These are phyloP conservation scores for Callimorpha dominula DNA, from an alignment of 2,888 invertebrate species.

Conservation along the genomic window DNA sequence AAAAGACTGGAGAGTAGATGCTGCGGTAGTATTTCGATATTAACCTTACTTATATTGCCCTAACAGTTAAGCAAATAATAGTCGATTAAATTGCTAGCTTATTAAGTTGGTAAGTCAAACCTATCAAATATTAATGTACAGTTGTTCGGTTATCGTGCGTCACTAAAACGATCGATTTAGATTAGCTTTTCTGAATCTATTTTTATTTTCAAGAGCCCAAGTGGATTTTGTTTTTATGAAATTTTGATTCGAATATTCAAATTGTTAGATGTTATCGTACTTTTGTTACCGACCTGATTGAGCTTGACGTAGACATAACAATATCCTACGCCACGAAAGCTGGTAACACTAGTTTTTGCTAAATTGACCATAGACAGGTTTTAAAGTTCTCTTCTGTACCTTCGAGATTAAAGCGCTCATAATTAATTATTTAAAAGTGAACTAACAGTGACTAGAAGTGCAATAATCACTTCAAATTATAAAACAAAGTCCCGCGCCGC, in stretches of 20 bases:
- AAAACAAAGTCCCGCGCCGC: no score
- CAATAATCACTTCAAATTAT: no score
- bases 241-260: not conserved
- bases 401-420: not conserved
- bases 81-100: not conserved
- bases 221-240: not conserved
- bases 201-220: not conserved
- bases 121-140: not conserved
- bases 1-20: no score
- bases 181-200: not conserved
- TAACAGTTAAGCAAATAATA: not conserved
- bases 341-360: not conserved
- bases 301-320: not conserved
- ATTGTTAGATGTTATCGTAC: no score
- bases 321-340: no score
- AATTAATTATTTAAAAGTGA: no score
- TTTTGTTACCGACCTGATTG: not conserved
- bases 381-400: not conserved
- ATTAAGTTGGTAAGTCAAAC: not conserved
- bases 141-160: not conserved
- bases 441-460: no score
- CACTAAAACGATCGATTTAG: conserved; percentile 1
- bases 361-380: not conserved
- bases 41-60: no score
- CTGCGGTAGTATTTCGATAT: no score